phyloP scores from a whole-genome alignment of 2,888 invertebrate species.

The Acleris holmiana region DNA sequence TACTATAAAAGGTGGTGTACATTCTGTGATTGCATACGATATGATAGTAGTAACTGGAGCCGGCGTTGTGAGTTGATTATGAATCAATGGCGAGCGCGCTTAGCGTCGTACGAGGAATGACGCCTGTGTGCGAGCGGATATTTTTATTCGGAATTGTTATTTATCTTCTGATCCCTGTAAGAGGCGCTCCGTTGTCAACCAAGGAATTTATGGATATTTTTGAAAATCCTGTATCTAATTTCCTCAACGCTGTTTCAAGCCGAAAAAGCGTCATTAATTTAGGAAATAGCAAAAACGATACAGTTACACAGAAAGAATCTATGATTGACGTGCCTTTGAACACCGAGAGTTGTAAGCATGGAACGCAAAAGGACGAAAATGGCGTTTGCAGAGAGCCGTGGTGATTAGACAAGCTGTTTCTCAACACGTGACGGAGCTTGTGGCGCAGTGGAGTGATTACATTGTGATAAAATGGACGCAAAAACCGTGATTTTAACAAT shows the following conservation, averaged over 20 bases:
- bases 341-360: conserved; percentile 50
- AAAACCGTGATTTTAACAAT: conserved; percentile 52
- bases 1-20: conserved; percentile 10
- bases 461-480: conserved; percentile 63
- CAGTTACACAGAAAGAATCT: conserved; percentile 36
- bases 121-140: conserved; percentile 63
- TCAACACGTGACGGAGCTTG: conserved; percentile 41
- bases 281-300: conserved; percentile 33
- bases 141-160: conserved; percentile 61
- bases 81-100: conserved; percentile 49
- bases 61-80: conserved; percentile 49
- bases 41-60: conserved; percentile 10
- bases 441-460: conserved; percentile 56
- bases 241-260: conserved; percentile 48
- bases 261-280: conserved; percentile 20
- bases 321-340: conserved; percentile 73
- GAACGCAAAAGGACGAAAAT: conserved; percentile 57
- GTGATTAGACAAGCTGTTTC: conserved; percentile 49
- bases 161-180: conserved; percentile 55
- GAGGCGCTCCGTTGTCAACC: conserved; percentile 53
- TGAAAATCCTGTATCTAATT: conserved; percentile 68
- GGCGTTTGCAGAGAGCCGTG: conserved; percentile 70
- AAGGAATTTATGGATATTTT: conserved; percentile 64
- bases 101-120: conserved; percentile 67
- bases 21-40: conserved; percentile 6